Base-by-base conservation (phyloP, 2,797 vertebrate species). In the Sphenodon punctatus region DNA sequence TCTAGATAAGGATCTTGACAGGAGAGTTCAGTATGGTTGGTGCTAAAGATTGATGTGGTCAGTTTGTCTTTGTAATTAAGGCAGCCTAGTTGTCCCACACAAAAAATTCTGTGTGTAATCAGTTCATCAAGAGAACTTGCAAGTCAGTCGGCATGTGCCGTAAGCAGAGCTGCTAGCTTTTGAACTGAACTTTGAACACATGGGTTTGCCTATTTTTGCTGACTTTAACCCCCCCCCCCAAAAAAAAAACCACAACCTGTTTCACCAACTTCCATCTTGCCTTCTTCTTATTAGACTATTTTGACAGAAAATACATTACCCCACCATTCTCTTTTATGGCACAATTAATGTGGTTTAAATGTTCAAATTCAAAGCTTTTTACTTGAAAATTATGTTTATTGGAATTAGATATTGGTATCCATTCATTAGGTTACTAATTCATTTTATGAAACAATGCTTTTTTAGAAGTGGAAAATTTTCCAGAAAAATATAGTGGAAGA, bases 121-220 rank as follows among this genome's bases (percentile, higher is more conserved):
- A 61, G 63, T 61, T 88, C 45, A 67, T 72, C 46, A 56, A 22
- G 70, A 81, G 45, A 73, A 30, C 13, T 64, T 78, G 36, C 17
- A 27, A 67, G 34, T 30, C 39, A 8, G 59, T 63, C 71, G 51
- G 32, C 51, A 61, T 75, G 70, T 87, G 36, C 69, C 58, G 76
- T 79, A 20, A 88, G 60, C 36, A 75, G 1, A 61, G 36, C 46
- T 51, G 75, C 58, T 20, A 34, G 42, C 17, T 8, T 25, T 79
- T 79, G 41, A 71, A 53, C 84, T 75, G 43, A 78, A 48, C 58
- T 59, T 49, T 69, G 13, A 64, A 46, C 77, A 75, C 38, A 34
- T 20, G 85, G 81, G 53, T 22, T 41, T 79, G 73, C 85, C 82
- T 42, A 2, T 10, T 78, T 72, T 49, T 71, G 56, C 41, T 73